Evolutionary conservation across 92 coral and sea anemone genomes (phyloP).

Genomic region (Porites lobata): DNA sequence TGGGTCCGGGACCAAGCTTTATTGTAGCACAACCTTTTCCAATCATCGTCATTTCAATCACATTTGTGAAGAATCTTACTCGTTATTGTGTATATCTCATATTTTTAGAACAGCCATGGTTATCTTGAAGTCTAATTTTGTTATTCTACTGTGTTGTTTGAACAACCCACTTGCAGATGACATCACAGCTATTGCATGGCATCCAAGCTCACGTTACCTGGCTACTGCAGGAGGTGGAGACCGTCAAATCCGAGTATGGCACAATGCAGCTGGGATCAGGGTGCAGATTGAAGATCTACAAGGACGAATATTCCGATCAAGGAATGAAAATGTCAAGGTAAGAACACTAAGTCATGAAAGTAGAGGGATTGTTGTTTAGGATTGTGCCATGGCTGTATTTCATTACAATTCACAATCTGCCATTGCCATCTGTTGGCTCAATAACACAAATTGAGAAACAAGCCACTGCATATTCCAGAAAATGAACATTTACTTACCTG

Average conservation of each 20-base stretch:
- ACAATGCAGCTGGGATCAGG: slow-evolving; percentile 98
- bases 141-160: neutral
- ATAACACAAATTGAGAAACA: too few species aligned
- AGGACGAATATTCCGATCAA: slow-evolving; percentile 87
- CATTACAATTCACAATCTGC: neutral
- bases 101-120: too few species aligned
- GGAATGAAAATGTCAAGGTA: slow-evolving; percentile 96
- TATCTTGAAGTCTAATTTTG: neutral
- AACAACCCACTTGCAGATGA: slow-evolving; percentile 61
- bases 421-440: neutral
- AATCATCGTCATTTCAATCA: too few species aligned
- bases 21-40: too few species aligned
- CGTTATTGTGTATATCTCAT: too few species aligned
- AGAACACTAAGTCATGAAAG: neutral
- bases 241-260: slow-evolving; percentile 99
- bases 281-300: slow-evolving; percentile 93
- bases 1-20: too few species aligned
- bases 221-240: slow-evolving; percentile 98
- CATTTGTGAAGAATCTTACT: too few species aligned
- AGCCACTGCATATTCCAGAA: too few species aligned
- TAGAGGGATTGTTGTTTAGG: too few species aligned
- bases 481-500: too few species aligned
- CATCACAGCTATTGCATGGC: slow-evolving; percentile 97
- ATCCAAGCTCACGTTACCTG: slow-evolving; percentile 97
- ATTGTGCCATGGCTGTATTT: neutral